Conservation (phyloP, 2,888 invertebrate species). For the Pseudoips prasinana region DNA sequence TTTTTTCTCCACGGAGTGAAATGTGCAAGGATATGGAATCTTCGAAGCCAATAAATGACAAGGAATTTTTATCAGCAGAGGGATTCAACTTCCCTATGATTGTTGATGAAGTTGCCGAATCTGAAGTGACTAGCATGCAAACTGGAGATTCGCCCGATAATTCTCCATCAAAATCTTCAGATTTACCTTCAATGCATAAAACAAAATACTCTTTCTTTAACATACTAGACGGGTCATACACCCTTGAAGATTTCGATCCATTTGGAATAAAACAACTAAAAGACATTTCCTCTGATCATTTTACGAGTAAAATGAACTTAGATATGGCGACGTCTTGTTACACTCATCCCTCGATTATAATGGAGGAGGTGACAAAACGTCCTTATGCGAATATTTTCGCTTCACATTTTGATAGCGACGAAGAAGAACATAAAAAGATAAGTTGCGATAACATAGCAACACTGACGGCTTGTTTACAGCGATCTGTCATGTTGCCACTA, state of each 20-base stretch:
- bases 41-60: constrained; percentile 43
- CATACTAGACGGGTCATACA: constrained; percentile 74
- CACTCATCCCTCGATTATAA: constrained; percentile 62
- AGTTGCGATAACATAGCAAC: constrained; percentile 70
- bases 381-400: constrained; percentile 67
- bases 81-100: constrained; percentile 71
- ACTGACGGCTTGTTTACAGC: constrained; percentile 83
- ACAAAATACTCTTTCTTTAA: constrained; percentile 62
- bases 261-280: constrained; percentile 63
- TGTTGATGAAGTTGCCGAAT: constrained; percentile 50
- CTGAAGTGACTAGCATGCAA: constrained; percentile 41
- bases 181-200: constrained; percentile 24
- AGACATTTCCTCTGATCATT: constrained; percentile 49
- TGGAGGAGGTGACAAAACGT: constrained; percentile 69
- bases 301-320: constrained; percentile 50
- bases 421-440: constrained; percentile 51
- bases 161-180: constrained; percentile 48
- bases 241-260: constrained; percentile 67
- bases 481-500: constrained; percentile 86
- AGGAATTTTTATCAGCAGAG: constrained; percentile 56
- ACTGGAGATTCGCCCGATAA: constrained; percentile 42
- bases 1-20: constrained; percentile 62
- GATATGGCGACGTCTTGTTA: constrained; percentile 54
- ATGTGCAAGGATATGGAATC: constrained; percentile 48
- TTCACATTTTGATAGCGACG: constrained; percentile 43